Conservation (phyloP, 1,140 invertebrate genomes). For the Aphaenogaster floridana region DNA sequence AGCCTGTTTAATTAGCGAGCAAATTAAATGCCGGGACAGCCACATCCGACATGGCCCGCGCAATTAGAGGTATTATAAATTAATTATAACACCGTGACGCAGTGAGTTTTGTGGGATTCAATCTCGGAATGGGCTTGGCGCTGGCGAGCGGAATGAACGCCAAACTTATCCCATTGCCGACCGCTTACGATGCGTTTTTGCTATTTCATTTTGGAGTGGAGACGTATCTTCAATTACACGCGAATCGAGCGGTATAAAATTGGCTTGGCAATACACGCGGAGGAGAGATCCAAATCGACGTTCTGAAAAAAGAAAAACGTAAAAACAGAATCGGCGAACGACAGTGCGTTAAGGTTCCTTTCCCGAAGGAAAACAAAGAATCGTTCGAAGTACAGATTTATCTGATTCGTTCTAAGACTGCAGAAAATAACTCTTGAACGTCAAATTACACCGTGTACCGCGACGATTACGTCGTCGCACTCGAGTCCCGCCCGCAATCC, state of each 20-base stretch:
- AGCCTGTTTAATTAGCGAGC: slow-evolving; percentile 82
- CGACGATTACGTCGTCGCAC: background rate
- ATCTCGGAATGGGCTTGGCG: slow-evolving; percentile 78
- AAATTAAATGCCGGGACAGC: slow-evolving; percentile 80
- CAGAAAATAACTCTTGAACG: background rate
- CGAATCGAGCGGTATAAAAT: slow-evolving; percentile 21
- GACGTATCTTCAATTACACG: slow-evolving; percentile 39
- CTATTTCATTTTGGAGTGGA: background rate
- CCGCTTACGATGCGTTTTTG: slow-evolving; percentile 25
- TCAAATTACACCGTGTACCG: background rate
- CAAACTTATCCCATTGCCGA: slow-evolving; percentile 75
- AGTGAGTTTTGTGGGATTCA: slow-evolving; percentile 80
- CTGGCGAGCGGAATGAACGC: slow-evolving; percentile 74
- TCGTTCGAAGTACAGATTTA: background rate
- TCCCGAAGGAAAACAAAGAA: background rate
- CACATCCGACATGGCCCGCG: slow-evolving; percentile 77
- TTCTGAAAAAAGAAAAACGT: background rate
- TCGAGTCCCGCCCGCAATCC: background rate
- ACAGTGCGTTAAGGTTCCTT: background rate
- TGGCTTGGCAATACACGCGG: background rate
- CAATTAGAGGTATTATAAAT: slow-evolving; percentile 84
- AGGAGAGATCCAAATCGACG: background rate
- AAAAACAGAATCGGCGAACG: background rate
- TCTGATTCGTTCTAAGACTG: background rate
- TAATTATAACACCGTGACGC: slow-evolving; percentile 79